A percentile compares a stretch with the other conserved stretches of the same genome.
phyloP scores from a whole-genome alignment of 2,113 vertebrate genomes.

The Lamprologus tigripictilis region DNA sequence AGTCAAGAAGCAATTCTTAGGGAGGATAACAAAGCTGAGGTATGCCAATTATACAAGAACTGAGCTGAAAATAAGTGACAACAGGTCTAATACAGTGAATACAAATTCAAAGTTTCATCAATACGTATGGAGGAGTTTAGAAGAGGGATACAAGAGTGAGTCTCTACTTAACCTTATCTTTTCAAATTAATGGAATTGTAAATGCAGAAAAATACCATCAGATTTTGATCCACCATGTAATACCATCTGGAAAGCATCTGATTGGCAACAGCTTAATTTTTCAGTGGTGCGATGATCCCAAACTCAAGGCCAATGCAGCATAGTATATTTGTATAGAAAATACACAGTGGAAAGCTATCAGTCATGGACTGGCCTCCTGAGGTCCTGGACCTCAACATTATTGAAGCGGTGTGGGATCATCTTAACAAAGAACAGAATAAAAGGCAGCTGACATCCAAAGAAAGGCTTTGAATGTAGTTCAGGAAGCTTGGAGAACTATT shows the following conservation, averaged over 20 bases:
- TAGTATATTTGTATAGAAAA: not conserved
- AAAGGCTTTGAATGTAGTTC: not conserved
- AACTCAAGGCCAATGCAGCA: not conserved
- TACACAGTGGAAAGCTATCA: not conserved
- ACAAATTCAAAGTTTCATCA: not conserved
- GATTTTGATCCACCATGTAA: not conserved
- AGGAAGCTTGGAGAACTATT: not conserved
- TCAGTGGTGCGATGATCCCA: rapidly evolving
- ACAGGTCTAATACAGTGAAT: not conserved
- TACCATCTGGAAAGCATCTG: not conserved
- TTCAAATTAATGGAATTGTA: not conserved
- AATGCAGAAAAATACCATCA: not conserved
- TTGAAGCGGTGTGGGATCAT: not conserved
- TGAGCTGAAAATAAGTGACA: not conserved
- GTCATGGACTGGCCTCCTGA: not conserved
- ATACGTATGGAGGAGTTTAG: not conserved
- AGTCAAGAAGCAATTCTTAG: not conserved
- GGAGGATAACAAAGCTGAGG: not conserved
- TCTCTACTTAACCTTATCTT: not conserved
- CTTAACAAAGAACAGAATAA: not conserved
- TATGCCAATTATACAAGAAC: not conserved
- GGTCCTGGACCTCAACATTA: not conserved
- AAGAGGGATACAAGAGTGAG: not conserved
- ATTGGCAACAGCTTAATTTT: not conserved
- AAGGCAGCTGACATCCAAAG: not conserved